Percentiles rank a stretch among this genome's conserved stretches.
Evolutionary conservation across 2,888 invertebrate genomes (phyloP).

Genomic region (Drosophila falleni): DNA sequence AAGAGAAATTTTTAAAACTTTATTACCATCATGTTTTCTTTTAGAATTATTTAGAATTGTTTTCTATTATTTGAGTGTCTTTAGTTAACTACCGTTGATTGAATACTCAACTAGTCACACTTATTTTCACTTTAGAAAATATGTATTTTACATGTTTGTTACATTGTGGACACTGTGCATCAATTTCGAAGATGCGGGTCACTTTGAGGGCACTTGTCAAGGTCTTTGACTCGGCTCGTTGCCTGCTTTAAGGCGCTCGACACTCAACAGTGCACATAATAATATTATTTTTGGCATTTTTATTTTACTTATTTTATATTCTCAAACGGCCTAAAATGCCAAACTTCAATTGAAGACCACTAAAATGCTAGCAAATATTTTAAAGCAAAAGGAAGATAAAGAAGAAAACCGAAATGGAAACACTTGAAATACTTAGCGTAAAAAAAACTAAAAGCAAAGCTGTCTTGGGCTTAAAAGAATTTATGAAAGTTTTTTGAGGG

Average conservation of each 20-base stretch:
- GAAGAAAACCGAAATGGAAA: conserved; percentile 20
- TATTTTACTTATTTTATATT: conserved; percentile 4
- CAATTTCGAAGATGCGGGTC: conserved; percentile 10
- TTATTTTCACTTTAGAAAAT: no score
- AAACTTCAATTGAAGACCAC: conserved; percentile 48
- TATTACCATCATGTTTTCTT: no score
- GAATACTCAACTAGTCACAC: background rate
- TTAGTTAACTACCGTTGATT: no score
- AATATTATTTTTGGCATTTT: conserved; percentile 52
- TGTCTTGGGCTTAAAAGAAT: conserved; percentile 36
- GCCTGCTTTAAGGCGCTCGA: conserved; percentile 25
- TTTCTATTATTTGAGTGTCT: no score
- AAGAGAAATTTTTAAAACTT: no score
- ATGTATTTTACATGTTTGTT: background rate
- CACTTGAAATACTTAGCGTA: conserved; percentile 61
- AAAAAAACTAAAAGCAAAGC: conserved; percentile 44
- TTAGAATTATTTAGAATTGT: no score
- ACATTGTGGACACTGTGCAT: conserved; percentile 5
- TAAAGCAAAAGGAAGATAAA: conserved; percentile 19
- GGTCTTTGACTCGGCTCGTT: conserved; percentile 15
- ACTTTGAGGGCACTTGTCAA: conserved; percentile 25
- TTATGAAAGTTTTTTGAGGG: conserved; percentile 60
- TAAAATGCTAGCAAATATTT: conserved; percentile 42
- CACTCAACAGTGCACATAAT: conserved; percentile 31
- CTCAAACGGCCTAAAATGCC: conserved; percentile 36